Conservation (phyloP, 2,797 vertebrate species). For the Onychomys arenicola region DNA sequence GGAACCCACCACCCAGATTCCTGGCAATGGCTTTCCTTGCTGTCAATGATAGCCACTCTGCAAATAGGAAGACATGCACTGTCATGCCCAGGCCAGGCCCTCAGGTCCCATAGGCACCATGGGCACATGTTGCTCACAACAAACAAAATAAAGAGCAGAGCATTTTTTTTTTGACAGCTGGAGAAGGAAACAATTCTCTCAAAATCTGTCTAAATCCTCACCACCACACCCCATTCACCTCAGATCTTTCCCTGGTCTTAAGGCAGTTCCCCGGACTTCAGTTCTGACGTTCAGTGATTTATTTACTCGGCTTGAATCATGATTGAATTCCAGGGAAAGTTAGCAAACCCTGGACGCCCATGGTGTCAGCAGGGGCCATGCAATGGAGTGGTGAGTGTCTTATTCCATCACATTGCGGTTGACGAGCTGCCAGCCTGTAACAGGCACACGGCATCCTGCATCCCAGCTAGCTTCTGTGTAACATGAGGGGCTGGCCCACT, state of each 20-base stretch:
- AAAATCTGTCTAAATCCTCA: neutral
- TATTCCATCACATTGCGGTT: neutral
- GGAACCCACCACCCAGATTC: neutral
- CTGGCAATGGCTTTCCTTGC: too few relatives aligned
- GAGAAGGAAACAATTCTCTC: neutral
- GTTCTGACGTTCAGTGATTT: neutral
- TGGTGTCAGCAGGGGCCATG: neutral
- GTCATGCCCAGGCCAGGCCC: neutral
- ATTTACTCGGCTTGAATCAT: neutral
- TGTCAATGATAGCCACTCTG: accelerated
- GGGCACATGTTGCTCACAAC: neutral
- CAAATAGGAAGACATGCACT: neutral
- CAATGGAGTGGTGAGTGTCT: accelerated
- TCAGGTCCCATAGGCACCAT: neutral
- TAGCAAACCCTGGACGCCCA: neutral
- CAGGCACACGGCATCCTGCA: neutral
- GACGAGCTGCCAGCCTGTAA: neutral
- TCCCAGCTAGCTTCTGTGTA: neutral
- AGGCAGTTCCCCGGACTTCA: neutral
- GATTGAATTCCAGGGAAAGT: neutral
- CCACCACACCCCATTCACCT: neutral
- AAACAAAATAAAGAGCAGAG: neutral
- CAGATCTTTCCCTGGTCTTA: neutral
- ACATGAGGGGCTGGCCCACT: neutral
- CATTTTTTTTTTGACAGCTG: neutral